These are phyloP conservation scores for Petrophora chlorosata DNA, from an alignment of 2,888 invertebrate species.

Conservation along the genomic window DNA sequence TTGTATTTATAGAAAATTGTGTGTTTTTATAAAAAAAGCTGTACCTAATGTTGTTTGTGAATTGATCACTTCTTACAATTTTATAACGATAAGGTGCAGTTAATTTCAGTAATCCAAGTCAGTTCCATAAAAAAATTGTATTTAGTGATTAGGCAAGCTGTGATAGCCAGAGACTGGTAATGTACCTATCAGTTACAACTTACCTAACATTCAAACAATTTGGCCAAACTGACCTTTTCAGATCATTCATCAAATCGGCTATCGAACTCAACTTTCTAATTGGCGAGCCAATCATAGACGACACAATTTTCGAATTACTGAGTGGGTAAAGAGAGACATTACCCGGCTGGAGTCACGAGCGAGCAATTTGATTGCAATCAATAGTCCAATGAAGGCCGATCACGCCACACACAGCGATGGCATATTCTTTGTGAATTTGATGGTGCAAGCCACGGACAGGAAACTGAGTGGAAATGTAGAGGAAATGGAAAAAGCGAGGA, in stretches of 20 bases:
- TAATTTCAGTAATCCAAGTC: no score
- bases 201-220: constrained; percentile 26
- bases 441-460: constrained; percentile 1
- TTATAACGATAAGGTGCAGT: no score
- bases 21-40: no score
- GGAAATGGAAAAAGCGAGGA: no score
- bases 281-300: constrained; percentile 25
- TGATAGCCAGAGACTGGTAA: no score
- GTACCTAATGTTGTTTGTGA: no score
- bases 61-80: no score
- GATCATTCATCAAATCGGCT: constrained; percentile 19
- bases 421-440: constrained; percentile 8
- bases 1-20: no score
- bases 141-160: no score
- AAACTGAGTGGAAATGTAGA: background rate
- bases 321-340: constrained; percentile 78
- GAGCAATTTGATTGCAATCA: constrained; percentile 76
- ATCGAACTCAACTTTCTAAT: constrained; percentile 27
- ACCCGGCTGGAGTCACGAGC: constrained; percentile 70
- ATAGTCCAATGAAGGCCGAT: constrained; percentile 49
- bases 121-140: no score
- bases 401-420: constrained; percentile 45
- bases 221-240: constrained; percentile 20
- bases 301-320: constrained; percentile 30
- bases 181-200: no score